Base-by-base conservation (phyloP, 1,140 invertebrate genomes). In the Atopsyche davidsoni region DNA sequence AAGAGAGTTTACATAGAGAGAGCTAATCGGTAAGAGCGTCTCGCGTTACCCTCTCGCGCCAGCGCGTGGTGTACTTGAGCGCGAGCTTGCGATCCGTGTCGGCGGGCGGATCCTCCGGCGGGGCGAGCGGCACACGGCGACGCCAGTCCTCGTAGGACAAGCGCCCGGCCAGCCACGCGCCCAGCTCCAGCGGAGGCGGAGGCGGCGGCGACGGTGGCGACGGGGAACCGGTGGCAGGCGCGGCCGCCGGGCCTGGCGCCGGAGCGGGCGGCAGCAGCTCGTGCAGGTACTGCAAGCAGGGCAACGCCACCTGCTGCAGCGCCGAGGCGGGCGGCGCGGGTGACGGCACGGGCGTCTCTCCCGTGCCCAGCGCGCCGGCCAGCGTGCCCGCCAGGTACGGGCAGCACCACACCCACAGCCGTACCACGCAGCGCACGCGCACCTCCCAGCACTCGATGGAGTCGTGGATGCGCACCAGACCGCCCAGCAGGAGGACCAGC, bases 401-500 rank as follows among this genome's bases (percentile, higher is more conserved):
- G 42, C 68, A 74, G 50, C 72, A 74, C 72, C 72, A 74, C 7
- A 72, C 68, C 72, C 72, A 74, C 14, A 74, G 63, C 49, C 67
- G 68, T 2, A 97, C 87, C 16, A 96, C 86, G 62, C 89, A 91
- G 31, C 89, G 81, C 0, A 97, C 69, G 63, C 94, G 87, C 46
- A 88, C 83, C 67, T 97, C 93, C 94, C 94, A 98, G 66, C 93
- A 97, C 0, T 86, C 82, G 60, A 71, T 63, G 10, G 68, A 70
- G 57, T 98, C 94, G 62, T 96, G 89, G 56, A 92, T 90, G 57
- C 92, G 85, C 0, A 96, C 81, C 6, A 95, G 77, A 1, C 86
- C 86, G 0, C 91, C 87, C 18, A 98, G 69, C 2, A 98, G 66
- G 3, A 91, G 79, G 64, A 98, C 92, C 69, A 46, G 90, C 79